Percentiles rank a stretch among this genome's conserved stretches.
phyloP scores from a whole-genome alignment of 1,140 invertebrate species.

The Cecropterus lyciades region DNA sequence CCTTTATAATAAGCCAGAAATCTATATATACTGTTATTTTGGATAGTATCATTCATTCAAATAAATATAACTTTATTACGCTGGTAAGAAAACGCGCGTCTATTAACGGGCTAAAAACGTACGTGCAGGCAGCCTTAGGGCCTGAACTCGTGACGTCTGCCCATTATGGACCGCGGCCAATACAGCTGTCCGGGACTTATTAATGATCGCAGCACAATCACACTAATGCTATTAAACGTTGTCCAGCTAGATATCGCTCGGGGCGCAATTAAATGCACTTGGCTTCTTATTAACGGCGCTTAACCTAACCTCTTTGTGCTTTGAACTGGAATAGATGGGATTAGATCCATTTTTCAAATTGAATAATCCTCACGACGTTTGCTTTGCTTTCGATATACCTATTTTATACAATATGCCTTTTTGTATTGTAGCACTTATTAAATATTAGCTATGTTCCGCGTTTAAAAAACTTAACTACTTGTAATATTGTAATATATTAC shows the following conservation, averaged over 20 bases:
- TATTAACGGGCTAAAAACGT: no score
- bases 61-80: no score
- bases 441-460: no score
- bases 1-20: no score
- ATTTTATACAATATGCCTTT: no score
- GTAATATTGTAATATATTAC: no score
- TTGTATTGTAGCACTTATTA: no score
- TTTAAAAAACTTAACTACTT: no score
- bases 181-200: conserved; percentile 74
- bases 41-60: no score
- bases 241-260: conserved; percentile 39
- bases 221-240: conserved; percentile 73
- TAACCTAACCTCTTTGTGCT: conserved; percentile 26
- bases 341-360: conserved; percentile 1
- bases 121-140: no score
- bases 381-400: not conserved
- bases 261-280: conserved; percentile 41
- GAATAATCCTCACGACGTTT: not conserved
- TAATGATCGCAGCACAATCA: conserved; percentile 73
- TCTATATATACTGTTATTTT: no score
- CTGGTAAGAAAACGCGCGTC: no score
- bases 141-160: conserved; percentile 67
- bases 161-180: conserved; percentile 67
- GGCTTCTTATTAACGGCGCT: conserved; percentile 41
- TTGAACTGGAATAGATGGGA: conserved; percentile 11